Evolutionary conservation across 2,888 invertebrate species (phyloP).

Genomic region (Amiota mariae): DNA sequence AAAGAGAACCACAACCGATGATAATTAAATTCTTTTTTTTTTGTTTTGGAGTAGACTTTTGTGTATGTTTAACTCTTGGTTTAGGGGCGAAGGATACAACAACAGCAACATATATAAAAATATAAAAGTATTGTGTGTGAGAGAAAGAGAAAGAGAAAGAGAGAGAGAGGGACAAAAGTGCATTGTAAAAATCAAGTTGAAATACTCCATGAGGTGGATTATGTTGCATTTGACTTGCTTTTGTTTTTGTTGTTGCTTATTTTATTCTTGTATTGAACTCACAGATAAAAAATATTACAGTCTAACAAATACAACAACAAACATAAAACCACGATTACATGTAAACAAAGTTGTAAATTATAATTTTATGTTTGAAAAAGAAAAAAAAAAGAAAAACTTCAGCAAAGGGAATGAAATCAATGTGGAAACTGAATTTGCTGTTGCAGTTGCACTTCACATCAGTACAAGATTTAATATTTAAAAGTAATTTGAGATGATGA

Average conservation of each 20-base stretch:
- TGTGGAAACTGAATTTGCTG: no score
- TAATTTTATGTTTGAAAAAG: constrained; percentile 60
- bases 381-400: not conserved
- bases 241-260: constrained; percentile 7
- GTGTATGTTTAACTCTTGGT: no score
- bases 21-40: constrained; percentile 56
- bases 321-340: no score
- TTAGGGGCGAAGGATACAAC: no score
- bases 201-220: constrained; percentile 60
- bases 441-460: no score
- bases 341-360: constrained; percentile 69
- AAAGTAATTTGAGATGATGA: no score
- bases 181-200: constrained; percentile 62
- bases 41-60: not conserved
- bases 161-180: constrained; percentile 28
- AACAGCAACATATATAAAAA: no score
- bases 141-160: not conserved
- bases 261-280: no score
- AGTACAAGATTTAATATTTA: no score
- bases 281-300: not conserved
- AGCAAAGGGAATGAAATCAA: no score
- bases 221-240: constrained; percentile 40
- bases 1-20: constrained; percentile 50
- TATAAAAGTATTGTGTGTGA: no score
- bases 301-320: constrained; percentile 29